Evolutionary conservation across 2,113 vertebrate species (phyloP), one percentile per base, ranked within the genome.

Genomic region (Prionailurus bengalensis): DNA sequence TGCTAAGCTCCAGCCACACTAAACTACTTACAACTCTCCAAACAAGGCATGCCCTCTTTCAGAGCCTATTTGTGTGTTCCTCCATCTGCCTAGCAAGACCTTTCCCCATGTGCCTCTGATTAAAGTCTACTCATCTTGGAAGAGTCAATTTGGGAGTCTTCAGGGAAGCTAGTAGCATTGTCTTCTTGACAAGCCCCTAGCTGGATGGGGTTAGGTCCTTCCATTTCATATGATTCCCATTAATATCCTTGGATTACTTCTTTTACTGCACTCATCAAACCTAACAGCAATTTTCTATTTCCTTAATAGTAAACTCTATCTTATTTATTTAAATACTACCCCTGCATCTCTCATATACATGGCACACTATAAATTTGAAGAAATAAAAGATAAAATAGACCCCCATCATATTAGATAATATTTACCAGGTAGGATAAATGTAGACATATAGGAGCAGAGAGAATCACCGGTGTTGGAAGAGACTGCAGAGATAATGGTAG

Each of bases 91-190:
- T 27, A 89, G 61, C 66, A 68, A 93, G 39, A 89, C 1, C 68
- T 55, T 89, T 58, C n/a, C 91, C 58, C 85, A 66, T 89, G 95
- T 63, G 45, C 27, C 55, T 90, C 68, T 58, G 58, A 45, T 95
- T 94, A 48, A 96, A 84, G 70, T 91, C 82, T 89, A 92, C 31
- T 89, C 45, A 88, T 91, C 23, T 93, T 96, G 70, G 71, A 61
- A 85, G 71, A 74, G 68, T 71, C 36, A 84, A 71, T 36, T 91
- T 65, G 87, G 23, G 80, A 95, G 74, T 92, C 27, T 95, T 79
- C 29, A 80, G n/a, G 66, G 48, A 80, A 80, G 76, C 21, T 61
- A 61, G 58, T 66, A 91, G 71, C 48, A 36, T 53, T 66, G 78
- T 94, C 79, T 51, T 66, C 68, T 66, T 97, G 17, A 78, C 27